Evolutionary conservation across 1,140 invertebrate genomes (phyloP).

Genomic region (Mizuhopecten yessoensis): DNA sequence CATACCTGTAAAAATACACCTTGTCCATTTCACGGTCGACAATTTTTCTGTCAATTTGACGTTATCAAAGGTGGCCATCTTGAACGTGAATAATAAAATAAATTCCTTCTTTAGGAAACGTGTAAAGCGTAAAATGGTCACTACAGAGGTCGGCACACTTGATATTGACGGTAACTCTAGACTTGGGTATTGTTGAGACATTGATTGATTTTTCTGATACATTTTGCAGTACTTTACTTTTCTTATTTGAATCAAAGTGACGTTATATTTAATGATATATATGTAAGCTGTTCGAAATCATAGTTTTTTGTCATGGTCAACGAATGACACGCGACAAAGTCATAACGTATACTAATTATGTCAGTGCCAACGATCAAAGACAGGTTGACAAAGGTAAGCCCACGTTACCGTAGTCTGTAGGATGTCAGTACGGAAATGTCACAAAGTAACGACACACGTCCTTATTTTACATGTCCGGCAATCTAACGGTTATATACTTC

Average conservation of each 20-base stretch:
- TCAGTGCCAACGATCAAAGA: background rate
- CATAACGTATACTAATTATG: background rate
- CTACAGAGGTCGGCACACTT: background rate
- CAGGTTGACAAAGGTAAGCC: too few species aligned
- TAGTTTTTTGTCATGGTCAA: background rate
- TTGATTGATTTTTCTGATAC: background rate
- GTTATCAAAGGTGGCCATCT: conserved; percentile 29
- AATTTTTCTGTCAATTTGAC: background rate
- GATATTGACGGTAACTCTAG: background rate
- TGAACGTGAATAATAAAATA: background rate
- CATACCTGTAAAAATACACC: background rate
- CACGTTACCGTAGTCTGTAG: too few species aligned
- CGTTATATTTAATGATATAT: background rate
- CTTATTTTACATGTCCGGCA: too few species aligned
- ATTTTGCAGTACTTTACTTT: background rate
- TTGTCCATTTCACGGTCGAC: background rate
- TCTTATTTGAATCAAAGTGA: background rate
- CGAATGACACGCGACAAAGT: background rate
- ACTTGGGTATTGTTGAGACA: background rate
- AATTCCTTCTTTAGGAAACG: background rate
- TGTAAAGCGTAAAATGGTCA: background rate
- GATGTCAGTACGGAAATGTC: too few species aligned
- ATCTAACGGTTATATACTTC: too few species aligned
- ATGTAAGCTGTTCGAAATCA: background rate
- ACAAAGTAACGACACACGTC: too few species aligned